Conservation (phyloP, 2,797 vertebrate genomes). For the Allenopithecus nigroviridis region DNA sequence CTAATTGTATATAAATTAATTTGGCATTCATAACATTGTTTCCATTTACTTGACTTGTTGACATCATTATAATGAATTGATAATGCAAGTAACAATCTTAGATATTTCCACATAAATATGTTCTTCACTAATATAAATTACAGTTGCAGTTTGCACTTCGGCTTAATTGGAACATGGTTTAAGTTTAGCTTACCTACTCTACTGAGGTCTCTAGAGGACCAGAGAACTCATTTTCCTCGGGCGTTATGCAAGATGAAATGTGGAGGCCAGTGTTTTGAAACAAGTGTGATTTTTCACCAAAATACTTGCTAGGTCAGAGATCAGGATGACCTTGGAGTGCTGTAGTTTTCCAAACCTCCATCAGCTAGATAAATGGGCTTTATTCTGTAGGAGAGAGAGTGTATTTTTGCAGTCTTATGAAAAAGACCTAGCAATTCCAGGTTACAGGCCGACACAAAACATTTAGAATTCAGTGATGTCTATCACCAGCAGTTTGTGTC, state of each 20-base stretch:
- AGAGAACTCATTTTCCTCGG: slow-evolving; percentile 58
- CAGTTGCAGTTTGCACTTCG: neutral
- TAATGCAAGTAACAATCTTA: slow-evolving; percentile 65
- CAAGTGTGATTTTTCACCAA: neutral
- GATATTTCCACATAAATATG: slow-evolving; percentile 10
- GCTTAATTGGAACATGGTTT: slow-evolving; percentile 18
- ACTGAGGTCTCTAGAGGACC: slow-evolving; percentile 52
- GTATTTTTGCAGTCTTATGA: slow-evolving; percentile 53
- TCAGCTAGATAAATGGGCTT: slow-evolving; percentile 59
- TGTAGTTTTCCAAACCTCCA: neutral
- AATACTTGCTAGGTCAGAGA: slow-evolving; percentile 46
- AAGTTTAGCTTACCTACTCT: slow-evolving; percentile 1
- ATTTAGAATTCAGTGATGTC: slow-evolving; percentile 70
- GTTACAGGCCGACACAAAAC: slow-evolving; percentile 35
- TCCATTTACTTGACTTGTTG: slow-evolving; percentile 80
- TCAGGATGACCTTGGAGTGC: slow-evolving; percentile 47
- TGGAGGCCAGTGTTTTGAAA: slow-evolving; percentile 55
- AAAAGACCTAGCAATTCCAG: slow-evolving; percentile 61
- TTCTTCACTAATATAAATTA: slow-evolving; percentile 68
- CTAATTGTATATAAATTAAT: slow-evolving; percentile 66
- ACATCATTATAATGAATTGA: slow-evolving; percentile 80
- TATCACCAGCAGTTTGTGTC: slow-evolving; percentile 54
- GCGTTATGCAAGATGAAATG: slow-evolving; percentile 23
- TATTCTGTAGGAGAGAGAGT: slow-evolving; percentile 2
- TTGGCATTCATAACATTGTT: slow-evolving; percentile 72